Conservation (phyloP, 2,797 vertebrate species). For the Mus caroli region DNA sequence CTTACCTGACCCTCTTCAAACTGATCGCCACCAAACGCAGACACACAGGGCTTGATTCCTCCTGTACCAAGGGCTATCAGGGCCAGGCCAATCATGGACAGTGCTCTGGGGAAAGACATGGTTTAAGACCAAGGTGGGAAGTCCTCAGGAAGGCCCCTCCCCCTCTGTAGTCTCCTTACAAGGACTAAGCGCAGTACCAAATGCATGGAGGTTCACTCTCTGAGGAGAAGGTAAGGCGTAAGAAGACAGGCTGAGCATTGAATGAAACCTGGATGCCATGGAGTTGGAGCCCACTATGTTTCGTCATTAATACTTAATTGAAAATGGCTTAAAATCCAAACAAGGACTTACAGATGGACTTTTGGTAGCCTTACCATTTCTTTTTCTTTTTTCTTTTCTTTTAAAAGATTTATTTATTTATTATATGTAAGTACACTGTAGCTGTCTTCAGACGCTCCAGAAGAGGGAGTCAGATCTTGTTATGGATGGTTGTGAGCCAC, state of each 20-base stretch:
- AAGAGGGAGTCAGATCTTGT: no score
- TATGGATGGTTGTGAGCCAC: no score
- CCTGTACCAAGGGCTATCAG: constrained; percentile 97
- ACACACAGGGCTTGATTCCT: constrained; percentile 98
- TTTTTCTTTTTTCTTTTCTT: no score
- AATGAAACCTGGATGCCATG: background rate
- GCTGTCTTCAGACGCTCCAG: no score
- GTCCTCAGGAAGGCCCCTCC: background rate
- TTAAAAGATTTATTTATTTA: no score
- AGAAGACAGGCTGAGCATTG: background rate
- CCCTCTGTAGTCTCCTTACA: background rate
- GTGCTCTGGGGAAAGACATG: constrained; percentile 84
- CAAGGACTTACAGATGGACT: background rate
- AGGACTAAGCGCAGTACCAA: background rate
- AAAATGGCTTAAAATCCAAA: background rate
- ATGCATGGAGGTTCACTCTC: background rate
- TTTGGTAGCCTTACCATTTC: constrained; percentile 12
- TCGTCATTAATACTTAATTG: background rate
- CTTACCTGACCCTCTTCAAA: constrained; percentile 95
- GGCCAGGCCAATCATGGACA: constrained; percentile 93
- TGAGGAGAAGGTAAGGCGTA: background rate
- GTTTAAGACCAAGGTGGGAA: background rate
- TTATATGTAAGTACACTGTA: no score
- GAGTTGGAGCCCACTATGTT: background rate
- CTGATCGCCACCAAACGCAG: constrained; percentile 98